Evolutionary conservation across 2,797 vertebrate species (phyloP).

Genomic region (Poecilia wingei): DNA sequence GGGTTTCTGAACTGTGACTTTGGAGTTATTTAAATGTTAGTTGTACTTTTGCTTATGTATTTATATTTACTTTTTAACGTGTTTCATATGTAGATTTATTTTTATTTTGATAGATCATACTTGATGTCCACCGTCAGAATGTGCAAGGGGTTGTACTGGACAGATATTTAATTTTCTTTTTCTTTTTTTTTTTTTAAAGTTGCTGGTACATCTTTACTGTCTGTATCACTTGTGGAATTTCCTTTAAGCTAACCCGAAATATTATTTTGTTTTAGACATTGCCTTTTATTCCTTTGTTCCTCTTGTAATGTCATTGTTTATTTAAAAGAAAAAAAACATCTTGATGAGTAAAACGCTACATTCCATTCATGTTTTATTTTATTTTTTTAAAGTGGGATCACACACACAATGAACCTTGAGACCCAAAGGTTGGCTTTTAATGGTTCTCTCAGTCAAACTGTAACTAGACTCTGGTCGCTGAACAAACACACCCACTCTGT

Average conservation of each 20-base stretch:
- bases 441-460: constrained; percentile 14
- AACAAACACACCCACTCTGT: constrained; percentile 19
- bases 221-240: background rate
- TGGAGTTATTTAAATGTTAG: constrained; percentile 36
- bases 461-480: constrained; percentile 15
- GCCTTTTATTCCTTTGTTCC: constrained; percentile 36
- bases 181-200: background rate
- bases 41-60: constrained; percentile 40
- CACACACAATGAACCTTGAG: background rate
- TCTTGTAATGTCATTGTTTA: constrained; percentile 25
- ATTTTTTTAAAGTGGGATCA: background rate
- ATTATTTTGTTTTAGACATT: constrained; percentile 58
- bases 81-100: constrained; percentile 24
- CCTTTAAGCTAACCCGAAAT: constrained; percentile 34
- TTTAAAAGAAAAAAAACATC: background rate
- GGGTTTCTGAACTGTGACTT: constrained; percentile 56
- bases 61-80: constrained; percentile 42
- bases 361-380: constrained; percentile 30
- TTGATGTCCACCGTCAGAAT: constrained; percentile 8
- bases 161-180: background rate
- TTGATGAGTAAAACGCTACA: constrained; percentile 23
- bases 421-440: constrained; percentile 3
- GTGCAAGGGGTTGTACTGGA: constrained; percentile 22
- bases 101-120: constrained; percentile 25
- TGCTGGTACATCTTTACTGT: constrained; percentile 17